Evolutionary conservation across 2,113 vertebrate species (phyloP).

Genomic region (Pelvicachromis taeniatus): DNA sequence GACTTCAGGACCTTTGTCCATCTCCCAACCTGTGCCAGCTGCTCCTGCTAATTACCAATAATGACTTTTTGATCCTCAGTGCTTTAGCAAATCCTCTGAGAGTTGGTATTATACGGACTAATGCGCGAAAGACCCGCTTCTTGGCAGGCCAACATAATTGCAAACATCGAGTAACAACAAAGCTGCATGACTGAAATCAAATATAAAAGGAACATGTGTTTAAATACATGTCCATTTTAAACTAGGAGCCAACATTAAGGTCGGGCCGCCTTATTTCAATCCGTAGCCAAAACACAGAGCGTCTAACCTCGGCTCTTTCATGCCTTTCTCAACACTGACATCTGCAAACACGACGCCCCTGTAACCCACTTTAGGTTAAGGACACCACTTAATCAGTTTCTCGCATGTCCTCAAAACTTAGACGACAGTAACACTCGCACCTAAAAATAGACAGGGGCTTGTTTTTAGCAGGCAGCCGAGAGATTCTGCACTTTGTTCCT

Average conservation of each 20-base stretch:
- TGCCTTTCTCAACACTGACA: background rate
- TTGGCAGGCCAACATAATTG: background rate
- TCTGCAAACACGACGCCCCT: background rate
- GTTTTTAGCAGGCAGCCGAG: constrained; percentile 42
- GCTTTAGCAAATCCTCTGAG: constrained; percentile 33
- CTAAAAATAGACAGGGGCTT: constrained; percentile 54
- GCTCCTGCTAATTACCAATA: constrained; percentile 26
- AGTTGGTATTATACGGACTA: constrained; percentile 21
- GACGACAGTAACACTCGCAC: constrained; percentile 16
- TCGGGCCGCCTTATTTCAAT: background rate
- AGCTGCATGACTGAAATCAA: background rate
- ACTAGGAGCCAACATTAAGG: background rate
- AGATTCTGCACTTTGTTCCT: constrained; percentile 58
- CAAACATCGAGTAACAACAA: background rate
- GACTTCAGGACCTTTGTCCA: background rate
- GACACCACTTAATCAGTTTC: constrained; percentile 18
- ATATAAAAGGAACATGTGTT: background rate
- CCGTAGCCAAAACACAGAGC: background rate
- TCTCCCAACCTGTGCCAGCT: background rate
- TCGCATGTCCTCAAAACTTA: constrained; percentile 25
- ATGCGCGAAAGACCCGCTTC: background rate
- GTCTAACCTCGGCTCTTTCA: background rate
- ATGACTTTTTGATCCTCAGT: constrained; percentile 31
- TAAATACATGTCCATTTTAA: background rate
- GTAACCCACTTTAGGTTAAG: background rate